phyloP scores from a whole-genome alignment of 2,113 vertebrate genomes.

The Dasyprocta punctata region DNA sequence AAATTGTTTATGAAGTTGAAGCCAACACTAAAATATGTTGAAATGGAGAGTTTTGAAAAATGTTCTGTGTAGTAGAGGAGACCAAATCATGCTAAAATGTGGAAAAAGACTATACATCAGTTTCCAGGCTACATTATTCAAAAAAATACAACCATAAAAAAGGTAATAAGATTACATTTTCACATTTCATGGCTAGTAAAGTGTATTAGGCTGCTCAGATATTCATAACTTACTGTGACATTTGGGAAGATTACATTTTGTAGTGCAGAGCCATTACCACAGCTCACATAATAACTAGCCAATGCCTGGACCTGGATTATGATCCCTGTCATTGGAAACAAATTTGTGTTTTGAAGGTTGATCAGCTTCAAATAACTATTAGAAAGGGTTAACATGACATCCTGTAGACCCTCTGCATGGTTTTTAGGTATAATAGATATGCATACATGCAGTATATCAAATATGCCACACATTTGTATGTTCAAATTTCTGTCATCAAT shows the following conservation, averaged over 20 bases:
- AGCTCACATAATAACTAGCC: slow-evolving; percentile 89
- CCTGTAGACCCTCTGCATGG: slow-evolving; percentile 65
- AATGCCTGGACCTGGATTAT: slow-evolving; percentile 84
- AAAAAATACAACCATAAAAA: slow-evolving; percentile 93
- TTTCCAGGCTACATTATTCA: slow-evolving; percentile 90
- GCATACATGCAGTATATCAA: slow-evolving; percentile 85
- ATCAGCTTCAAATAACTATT: slow-evolving; percentile 88
- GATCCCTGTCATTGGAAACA: slow-evolving; percentile 88
- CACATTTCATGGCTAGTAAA: slow-evolving; percentile 91
- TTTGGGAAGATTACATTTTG: slow-evolving; percentile 91
- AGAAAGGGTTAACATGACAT: slow-evolving; percentile 88
- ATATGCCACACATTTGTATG: slow-evolving; percentile 64
- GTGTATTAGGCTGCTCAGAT: slow-evolving; percentile 91
- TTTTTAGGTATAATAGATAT: slow-evolving; percentile 82
- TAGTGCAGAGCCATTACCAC: slow-evolving; percentile 87
- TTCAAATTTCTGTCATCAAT: slow-evolving; percentile 76
- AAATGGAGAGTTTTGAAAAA: slow-evolving; percentile 89
- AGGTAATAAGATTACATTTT: slow-evolving; percentile 92
- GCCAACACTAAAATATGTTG: slow-evolving; percentile 85
- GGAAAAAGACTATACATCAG: slow-evolving; percentile 91
- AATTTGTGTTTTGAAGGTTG: slow-evolving; percentile 91
- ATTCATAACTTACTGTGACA: slow-evolving; percentile 92
- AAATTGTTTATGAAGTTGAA: slow-evolving; percentile 90
- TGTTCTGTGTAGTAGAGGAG: slow-evolving; percentile 83
- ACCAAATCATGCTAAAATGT: slow-evolving; percentile 90